Evolutionary conservation across 1,140 invertebrate species (phyloP), one percentile per base, ranked within the genome.

Genomic region (Monochamus saltuarius): DNA sequence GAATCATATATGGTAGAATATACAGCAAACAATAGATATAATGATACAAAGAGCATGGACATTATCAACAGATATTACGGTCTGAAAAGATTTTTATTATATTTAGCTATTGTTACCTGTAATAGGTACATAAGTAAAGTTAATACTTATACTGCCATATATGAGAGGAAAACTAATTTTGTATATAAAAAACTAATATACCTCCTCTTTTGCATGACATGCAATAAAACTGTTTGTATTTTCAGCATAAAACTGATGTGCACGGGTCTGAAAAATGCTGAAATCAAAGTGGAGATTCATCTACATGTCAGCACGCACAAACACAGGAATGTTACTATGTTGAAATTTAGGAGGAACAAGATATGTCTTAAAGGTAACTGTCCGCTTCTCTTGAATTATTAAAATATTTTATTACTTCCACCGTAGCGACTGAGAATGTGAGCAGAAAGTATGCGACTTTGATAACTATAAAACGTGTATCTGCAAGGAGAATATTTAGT

Each of bases 281-380:
- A 92, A 74, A 89, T 92, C 49, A 82, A 87, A 52, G 83, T 92
- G 34, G 82, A 83, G 40, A 81, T 93, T 62, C 85, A 89, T 73
- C 78, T 93, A 36, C 91, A 90, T 71, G 87, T 93, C 64, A 89
- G 85, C 2, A 79, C 84, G 0, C 80, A 82, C n/a, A 82, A 84
- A 54, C 78, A 79, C 43, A 81, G 85, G 69, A 90, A 91, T 71
- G 85, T 89, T 62, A 91, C 90, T 4, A 79, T 83, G 47, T 79
- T 94, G 29, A 85, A 88, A 58, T 89, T 95, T 77, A 89, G 87
- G 72, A 81, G 92, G 64, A 92, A 91, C 77, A 94, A 94, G 80
- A 89, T 92, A 67, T 95, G 92, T 71, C 81, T 89, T 40, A 90
- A 91, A 87, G 89, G 90, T 92, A 73, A 56, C 61, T 46, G 35